A percentile compares a stretch with the other conserved stretches of the same genome.
These are phyloP conservation scores for Cynoglossus semilaevis DNA, from an alignment of 2,113 vertebrate species.

Conservation along the genomic window DNA sequence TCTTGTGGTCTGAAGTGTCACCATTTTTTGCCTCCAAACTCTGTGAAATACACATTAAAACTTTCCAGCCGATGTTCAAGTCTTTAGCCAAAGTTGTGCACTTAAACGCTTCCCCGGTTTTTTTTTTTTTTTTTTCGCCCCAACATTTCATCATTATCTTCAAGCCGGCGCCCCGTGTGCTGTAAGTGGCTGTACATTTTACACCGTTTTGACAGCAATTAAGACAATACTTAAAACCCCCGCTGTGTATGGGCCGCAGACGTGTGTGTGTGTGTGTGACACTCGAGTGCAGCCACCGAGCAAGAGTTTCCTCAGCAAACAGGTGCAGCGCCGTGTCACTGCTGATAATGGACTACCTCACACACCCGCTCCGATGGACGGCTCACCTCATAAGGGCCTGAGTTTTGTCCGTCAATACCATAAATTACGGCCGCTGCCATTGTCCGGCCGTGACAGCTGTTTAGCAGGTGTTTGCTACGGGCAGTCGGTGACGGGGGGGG, in stretches of 20 bases:
- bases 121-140: too few relatives aligned
- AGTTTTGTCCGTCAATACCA: constrained; percentile 57
- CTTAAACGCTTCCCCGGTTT: constrained; percentile 26
- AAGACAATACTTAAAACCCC: constrained; percentile 30
- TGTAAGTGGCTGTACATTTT: constrained; percentile 16
- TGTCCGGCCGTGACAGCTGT: constrained; percentile 64
- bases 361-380: constrained; percentile 54
- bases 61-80: background rate
- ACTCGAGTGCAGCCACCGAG: constrained; percentile 18
- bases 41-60: background rate
- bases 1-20: background rate
- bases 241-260: constrained; percentile 33
- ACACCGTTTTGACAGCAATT: constrained; percentile 61
- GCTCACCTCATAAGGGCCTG: constrained; percentile 58
- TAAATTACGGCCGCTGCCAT: constrained; percentile 58
- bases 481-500: constrained; percentile 57
- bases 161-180: constrained; percentile 18
- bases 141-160: constrained; percentile 39
- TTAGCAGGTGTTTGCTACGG: constrained; percentile 61
- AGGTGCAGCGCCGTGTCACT: constrained; percentile 39
- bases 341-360: constrained; percentile 63
- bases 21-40: background rate
- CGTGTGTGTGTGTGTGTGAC: too few relatives aligned
- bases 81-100: constrained; percentile 15
- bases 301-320: constrained; percentile 29